These are phyloP conservation scores for Phortica okadai DNA, from an alignment of 2,888 invertebrate species.

Conservation along the genomic window DNA sequence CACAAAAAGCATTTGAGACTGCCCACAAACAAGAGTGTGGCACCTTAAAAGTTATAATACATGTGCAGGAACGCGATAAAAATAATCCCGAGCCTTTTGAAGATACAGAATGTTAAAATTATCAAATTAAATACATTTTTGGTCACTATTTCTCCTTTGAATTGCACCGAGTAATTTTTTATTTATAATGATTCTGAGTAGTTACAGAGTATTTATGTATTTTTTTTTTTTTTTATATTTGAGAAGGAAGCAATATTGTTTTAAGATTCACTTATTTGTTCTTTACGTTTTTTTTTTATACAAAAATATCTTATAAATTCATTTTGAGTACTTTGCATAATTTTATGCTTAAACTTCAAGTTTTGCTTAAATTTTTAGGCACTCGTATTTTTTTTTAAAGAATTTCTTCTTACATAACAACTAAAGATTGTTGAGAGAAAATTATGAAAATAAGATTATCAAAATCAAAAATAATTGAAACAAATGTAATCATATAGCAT, in stretches of 20 bases:
- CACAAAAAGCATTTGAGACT: neutral
- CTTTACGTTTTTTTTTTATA: slow-evolving; percentile 10
- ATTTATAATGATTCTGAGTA: neutral
- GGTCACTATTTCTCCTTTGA: neutral
- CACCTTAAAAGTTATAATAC: neutral
- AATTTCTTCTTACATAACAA: slow-evolving; percentile 25
- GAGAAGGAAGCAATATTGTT: slow-evolving; percentile 22
- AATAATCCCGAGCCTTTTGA: slow-evolving; percentile 21
- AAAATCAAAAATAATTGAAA: neutral
- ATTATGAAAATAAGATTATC: neutral
- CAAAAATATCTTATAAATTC: slow-evolving; percentile 28
- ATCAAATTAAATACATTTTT: neutral
- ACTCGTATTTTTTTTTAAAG: slow-evolving; percentile 33
- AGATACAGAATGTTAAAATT: neutral
- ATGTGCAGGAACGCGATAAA: slow-evolving; percentile 12
- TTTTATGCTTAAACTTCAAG: slow-evolving; percentile 18
- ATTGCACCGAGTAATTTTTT: slow-evolving; percentile 24
- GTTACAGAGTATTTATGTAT: neutral
- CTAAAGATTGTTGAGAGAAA: slow-evolving; percentile 1
- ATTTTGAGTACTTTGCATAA: slow-evolving; percentile 30
- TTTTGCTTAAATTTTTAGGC: slow-evolving; percentile 30
- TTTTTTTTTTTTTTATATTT: slow-evolving; percentile 15
- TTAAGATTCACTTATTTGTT: neutral
- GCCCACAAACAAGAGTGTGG: neutral
- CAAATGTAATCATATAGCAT: neutral